Evolutionary conservation across 2,797 vertebrate species (phyloP).

Genomic region (Cryptoprocta ferox): DNA sequence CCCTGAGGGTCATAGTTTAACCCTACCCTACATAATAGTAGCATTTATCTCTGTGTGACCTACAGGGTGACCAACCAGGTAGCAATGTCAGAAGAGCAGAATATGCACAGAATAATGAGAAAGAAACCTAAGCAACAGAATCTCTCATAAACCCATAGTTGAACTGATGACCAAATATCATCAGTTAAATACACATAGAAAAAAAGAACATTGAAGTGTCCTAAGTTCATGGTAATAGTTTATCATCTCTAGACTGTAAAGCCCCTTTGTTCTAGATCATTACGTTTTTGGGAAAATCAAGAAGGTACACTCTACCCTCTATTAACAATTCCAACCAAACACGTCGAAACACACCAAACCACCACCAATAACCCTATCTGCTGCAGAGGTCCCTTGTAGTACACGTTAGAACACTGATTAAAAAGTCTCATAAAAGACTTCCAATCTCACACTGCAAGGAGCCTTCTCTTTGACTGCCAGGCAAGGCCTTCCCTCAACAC

Average conservation of each 20-base stretch:
- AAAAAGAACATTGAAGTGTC: neutral
- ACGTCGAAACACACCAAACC: neutral
- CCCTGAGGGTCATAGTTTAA: neutral
- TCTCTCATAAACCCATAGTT: neutral
- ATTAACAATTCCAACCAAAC: neutral
- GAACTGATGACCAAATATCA: neutral
- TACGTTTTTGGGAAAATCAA: neutral
- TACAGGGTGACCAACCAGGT: neutral
- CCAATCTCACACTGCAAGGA: neutral
- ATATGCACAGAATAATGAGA: neutral
- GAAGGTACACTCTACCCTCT: neutral
- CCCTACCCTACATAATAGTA: rapidly evolving
- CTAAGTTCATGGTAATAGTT: neutral
- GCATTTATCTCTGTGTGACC: neutral
- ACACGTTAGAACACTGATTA: neutral
- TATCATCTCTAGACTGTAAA: neutral
- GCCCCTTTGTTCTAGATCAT: neutral
- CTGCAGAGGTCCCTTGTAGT: neutral
- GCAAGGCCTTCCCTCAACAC: neutral
- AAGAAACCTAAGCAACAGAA: neutral
- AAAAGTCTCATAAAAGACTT: neutral
- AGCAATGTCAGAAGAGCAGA: neutral
- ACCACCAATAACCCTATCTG: neutral
- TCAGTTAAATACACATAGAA: neutral
- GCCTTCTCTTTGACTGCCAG: neutral